A percentile compares a stretch with the other conserved stretches of the same genome.
Conservation (phyloP, 2,888 invertebrate genomes). For the Drosophila subsilvestris region DNA sequence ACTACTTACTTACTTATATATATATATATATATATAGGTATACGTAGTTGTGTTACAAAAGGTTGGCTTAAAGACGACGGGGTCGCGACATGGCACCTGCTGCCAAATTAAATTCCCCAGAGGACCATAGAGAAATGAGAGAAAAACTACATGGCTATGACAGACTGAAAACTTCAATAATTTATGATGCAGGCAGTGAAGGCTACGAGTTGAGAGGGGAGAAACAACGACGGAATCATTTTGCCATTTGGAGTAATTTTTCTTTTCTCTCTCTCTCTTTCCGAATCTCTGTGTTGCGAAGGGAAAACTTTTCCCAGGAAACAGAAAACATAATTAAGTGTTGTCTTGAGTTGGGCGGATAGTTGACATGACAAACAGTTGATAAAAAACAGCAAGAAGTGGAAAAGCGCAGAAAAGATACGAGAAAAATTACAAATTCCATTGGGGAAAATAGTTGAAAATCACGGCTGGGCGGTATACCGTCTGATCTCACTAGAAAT, state of each 20-base stretch:
- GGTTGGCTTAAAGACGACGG: constrained; percentile 59
- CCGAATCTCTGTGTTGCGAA: constrained; percentile 14
- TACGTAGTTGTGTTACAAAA: constrained; percentile 36
- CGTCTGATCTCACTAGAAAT: constrained; percentile 34
- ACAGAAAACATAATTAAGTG: constrained; percentile 73
- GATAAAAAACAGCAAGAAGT: constrained; percentile 44
- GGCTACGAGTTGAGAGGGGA: constrained; percentile 7
- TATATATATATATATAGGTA: too few relatives aligned
- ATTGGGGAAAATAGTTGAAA: constrained; percentile 27
- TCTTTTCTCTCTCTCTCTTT: constrained; percentile 39
- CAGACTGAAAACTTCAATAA: constrained; percentile 75
- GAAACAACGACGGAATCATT: constrained; percentile 59
- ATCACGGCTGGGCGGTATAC: not conserved
- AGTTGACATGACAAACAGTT: constrained; percentile 69
- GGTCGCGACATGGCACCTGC: constrained; percentile 62
- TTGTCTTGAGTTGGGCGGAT: constrained; percentile 63
- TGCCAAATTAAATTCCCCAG: constrained; percentile 70
- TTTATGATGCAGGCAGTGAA: constrained; percentile 61
- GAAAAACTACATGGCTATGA: constrained; percentile 59
- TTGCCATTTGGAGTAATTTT: constrained; percentile 72
- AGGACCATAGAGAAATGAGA: constrained; percentile 17
- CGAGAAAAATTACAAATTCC: constrained; percentile 38
- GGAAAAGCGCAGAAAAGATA: constrained; percentile 3
- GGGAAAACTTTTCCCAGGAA: constrained; percentile 32
- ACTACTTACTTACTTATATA: too few relatives aligned